Evolutionary conservation across 2,888 invertebrate genomes (phyloP).

Genomic region (Cordilura impudica): DNA sequence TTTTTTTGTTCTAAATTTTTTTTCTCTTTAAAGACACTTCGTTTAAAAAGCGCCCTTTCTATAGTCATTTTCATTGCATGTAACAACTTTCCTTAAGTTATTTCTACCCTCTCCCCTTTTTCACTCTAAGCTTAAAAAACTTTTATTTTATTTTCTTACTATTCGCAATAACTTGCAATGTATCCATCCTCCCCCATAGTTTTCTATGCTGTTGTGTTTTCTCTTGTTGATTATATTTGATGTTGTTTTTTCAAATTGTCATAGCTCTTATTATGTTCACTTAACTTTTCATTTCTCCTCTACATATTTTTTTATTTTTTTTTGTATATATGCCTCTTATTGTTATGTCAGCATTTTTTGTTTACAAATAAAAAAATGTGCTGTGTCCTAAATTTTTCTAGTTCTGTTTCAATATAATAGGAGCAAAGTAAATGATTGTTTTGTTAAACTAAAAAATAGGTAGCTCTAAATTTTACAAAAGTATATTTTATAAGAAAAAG

Average conservation of each 20-base stretch:
- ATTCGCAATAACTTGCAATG: conserved; percentile 14
- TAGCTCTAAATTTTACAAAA: too few relatives aligned
- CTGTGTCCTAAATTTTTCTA: conserved; percentile 33
- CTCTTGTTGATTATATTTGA: conserved; percentile 9
- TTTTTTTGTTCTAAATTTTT: conserved; percentile 5
- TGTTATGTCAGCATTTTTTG: conserved; percentile 55
- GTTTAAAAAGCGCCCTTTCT: conserved; percentile 50
- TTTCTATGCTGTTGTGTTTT: neutral
- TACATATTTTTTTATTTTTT: neutral
- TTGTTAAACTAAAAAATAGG: too few relatives aligned
- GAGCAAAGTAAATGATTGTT: neutral
- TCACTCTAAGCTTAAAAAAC: neutral
- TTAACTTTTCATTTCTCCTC: neutral
- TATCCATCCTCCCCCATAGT: conserved; percentile 6
- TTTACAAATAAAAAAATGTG: conserved; percentile 55
- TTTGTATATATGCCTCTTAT: neutral
- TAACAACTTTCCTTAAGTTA: neutral
- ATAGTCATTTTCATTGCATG: conserved; percentile 11
- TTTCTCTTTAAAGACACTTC: neutral
- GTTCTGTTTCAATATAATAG: conserved; percentile 6
- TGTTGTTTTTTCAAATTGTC: conserved; percentile 15
- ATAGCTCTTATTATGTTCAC: neutral
- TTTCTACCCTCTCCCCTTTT: neutral
- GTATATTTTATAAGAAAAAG: too few relatives aligned
- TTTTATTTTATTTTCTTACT: conserved; percentile 6